A percentile compares a stretch with the other conserved stretches of the same genome.
Conservation (phyloP, 1,140 invertebrate genomes). For the Brachionus sp. region DNA sequence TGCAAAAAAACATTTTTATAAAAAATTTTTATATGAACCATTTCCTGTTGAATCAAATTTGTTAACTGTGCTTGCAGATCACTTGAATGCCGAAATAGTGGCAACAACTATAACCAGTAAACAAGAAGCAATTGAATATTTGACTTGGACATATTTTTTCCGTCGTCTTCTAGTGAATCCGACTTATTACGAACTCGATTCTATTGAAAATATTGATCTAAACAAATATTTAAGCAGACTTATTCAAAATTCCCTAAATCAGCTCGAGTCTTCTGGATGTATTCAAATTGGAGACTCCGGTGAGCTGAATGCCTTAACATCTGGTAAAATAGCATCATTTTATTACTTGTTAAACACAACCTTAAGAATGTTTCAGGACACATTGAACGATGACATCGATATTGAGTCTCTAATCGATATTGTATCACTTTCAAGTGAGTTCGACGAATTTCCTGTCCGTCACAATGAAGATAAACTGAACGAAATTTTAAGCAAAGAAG, state of each 20-base stretch:
- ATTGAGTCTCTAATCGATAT: constrained; percentile 74
- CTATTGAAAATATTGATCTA: background rate
- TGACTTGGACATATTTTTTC: constrained; percentile 98
- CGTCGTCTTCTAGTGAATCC: constrained; percentile 87
- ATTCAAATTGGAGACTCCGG: constrained; percentile 60
- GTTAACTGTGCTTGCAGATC: constrained; percentile 83
- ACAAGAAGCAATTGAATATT: constrained; percentile 90
- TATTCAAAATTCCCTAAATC: background rate
- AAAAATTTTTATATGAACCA: constrained; percentile 96
- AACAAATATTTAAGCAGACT: constrained; percentile 46
- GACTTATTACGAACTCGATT: constrained; percentile 50
- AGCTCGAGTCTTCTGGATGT: constrained; percentile 21
- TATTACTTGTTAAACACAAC: constrained; percentile 95
- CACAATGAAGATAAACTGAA: constrained; percentile 83
- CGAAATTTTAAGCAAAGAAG: constrained; percentile 66
- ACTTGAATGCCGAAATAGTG: constrained; percentile 92
- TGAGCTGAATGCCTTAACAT: constrained; percentile 71
- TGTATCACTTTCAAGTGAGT: constrained; percentile 78
- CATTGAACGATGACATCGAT: constrained; percentile 66
- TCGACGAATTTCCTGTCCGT: constrained; percentile 85
- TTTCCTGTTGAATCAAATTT: constrained; percentile 96
- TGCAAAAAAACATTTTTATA: constrained; percentile 97
- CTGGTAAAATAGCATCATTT: constrained; percentile 88
- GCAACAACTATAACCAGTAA: constrained; percentile 87
- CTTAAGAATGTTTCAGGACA: constrained; percentile 74